Base-by-base conservation (phyloP, 2,797 vertebrate species). In the Aplochiton taeniatus region DNA sequence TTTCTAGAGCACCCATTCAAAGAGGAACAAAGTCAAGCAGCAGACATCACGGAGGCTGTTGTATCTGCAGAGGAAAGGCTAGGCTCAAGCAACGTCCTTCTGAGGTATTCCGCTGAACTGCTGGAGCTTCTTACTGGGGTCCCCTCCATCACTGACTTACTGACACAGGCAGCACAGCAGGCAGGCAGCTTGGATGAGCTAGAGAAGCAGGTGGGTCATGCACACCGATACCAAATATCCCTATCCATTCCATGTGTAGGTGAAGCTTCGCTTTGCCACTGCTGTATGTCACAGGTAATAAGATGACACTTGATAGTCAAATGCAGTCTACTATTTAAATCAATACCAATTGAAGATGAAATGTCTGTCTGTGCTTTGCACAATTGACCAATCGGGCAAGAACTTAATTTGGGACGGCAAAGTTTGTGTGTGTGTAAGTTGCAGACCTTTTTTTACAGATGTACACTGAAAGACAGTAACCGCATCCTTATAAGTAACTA, bases 81-180 rank as follows among this genome's bases (percentile, higher is more conserved):
- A 7, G 14, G 11, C 11, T 18, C 16, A n/a, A 58, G 8, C 13
- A 1, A 82, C 53, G 13, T 50, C 68, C 67, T 89, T 65, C 81
- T 90, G 64, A 88, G 89, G 53, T 73, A 56, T 57, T 83, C 75
- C 73, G 85, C 90, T 74, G 82, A 93, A 76, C 79, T 94, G 50
- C 83, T 87, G 16, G 82, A 75, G 79, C 87, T 87, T 0, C 71
- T 95, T 58, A 70, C 85, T 71, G 84, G 82, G 69, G 74, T 92
- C 74, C 84, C 87, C 1, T 92, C 92, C 46, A 69, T 92, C 31
- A n/a, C 62, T 41, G 90, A 92, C 72, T 85, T 94, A 76, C 70
- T 95, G 80, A 90, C 85, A 66, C 81, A 82, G 58, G 91, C 85
- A 66, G 91, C 90, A n/a, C 82, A 87, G n/a, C n/a, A n/a, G n/a